Percentiles rank a stretch among this genome's conserved stretches.
phyloP scores from a whole-genome alignment of 2,113 vertebrate species.

The Albula glossodonta region DNA sequence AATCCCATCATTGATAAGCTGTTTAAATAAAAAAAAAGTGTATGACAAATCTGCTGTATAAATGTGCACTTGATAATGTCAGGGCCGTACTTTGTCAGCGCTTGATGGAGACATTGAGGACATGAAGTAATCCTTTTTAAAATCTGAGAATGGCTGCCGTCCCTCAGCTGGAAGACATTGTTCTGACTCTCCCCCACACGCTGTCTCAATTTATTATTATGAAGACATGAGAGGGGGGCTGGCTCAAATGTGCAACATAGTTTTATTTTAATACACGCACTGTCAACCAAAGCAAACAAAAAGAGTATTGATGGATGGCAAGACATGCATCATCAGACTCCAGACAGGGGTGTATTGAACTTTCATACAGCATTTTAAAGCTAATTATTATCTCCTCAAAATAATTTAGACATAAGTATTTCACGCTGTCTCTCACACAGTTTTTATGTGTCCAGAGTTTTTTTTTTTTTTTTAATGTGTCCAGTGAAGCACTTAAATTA shows the following conservation, averaged over 20 bases:
- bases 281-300: background rate
- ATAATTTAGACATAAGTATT: background rate
- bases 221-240: background rate
- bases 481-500: background rate
- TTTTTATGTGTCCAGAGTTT: too few species aligned
- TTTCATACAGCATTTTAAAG: background rate
- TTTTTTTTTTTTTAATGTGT: background rate
- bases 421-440: too few species aligned
- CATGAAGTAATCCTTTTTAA: background rate
- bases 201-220: background rate
- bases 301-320: background rate
- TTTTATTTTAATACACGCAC: background rate
- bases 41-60: background rate
- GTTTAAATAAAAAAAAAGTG: background rate
- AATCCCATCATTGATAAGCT: background rate
- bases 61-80: too few species aligned
- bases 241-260: background rate
- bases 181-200: background rate
- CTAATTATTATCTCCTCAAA: background rate
- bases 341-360: background rate
- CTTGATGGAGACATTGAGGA: background rate
- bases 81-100: background rate
- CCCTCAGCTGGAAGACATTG: background rate
- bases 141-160: background rate
- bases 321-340: background rate